These are phyloP conservation scores for Amblyopsis rosae DNA, from an alignment of 2,113 vertebrate species.

Conservation along the genomic window DNA sequence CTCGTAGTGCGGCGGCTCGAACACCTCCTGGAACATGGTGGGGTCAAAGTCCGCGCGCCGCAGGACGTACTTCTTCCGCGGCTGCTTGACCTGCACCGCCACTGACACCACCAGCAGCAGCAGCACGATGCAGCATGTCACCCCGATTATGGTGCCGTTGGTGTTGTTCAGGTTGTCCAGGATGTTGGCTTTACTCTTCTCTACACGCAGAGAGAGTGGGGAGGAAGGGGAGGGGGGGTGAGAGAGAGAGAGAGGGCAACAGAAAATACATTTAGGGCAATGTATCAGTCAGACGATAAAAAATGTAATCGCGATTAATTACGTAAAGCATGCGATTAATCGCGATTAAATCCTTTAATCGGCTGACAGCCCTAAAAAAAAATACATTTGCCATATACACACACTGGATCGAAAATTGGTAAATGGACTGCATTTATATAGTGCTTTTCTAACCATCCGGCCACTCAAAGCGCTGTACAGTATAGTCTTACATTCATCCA, in stretches of 20 bases:
- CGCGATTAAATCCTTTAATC: no score
- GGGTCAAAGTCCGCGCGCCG: slow-evolving; percentile 95
- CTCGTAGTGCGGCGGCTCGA: slow-evolving; percentile 96
- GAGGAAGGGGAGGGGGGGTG: background rate
- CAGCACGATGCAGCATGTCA: slow-evolving; percentile 95
- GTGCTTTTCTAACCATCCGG: no score
- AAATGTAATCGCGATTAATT: no score
- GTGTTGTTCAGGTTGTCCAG: slow-evolving; percentile 98
- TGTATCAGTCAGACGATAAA: no score
- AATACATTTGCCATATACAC: no score
- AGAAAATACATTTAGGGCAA: background rate
- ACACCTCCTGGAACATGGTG: slow-evolving; percentile 98
- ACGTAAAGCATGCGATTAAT: no score
- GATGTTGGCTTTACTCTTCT: slow-evolving; percentile 92
- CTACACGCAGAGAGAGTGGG: slow-evolving; percentile 63
- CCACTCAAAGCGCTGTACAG: no score
- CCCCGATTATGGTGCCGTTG: slow-evolving; percentile 94
- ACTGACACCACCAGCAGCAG: slow-evolving; percentile 94
- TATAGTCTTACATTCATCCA: no score
- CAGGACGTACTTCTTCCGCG: slow-evolving; percentile 94
- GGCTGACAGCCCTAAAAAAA: no score
- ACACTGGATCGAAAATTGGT: no score
- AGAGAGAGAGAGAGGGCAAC: background rate
- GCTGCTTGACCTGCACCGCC: slow-evolving; percentile 97
- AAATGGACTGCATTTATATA: no score